Conservation (phyloP, 2,113 vertebrate species). For the Caloenas nicobarica region DNA sequence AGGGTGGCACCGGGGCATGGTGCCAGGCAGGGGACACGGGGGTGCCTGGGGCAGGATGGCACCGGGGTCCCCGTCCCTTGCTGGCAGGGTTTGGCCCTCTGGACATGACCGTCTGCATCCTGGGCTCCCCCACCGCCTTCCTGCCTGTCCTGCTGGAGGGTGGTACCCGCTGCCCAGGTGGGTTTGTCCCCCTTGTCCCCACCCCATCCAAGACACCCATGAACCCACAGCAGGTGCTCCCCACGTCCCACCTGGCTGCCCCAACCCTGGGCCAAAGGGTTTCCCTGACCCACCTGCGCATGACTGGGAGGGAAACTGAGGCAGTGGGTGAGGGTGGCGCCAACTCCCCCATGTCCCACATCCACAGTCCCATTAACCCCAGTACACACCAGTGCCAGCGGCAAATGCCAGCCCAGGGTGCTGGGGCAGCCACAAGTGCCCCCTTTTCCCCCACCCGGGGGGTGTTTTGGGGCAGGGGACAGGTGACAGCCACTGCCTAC, state of each 20-base stretch:
- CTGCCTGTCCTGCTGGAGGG: conserved; percentile 43
- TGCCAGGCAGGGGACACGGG: background rate
- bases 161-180: conserved; percentile 45
- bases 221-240: background rate
- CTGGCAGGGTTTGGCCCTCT: background rate
- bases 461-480: background rate
- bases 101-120: conserved; percentile 33
- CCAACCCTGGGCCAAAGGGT: too few species aligned
- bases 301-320: background rate
- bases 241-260: background rate
- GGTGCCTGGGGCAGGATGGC: background rate
- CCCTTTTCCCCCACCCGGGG: background rate
- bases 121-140: conserved; percentile 25
- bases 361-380: background rate
- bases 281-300: background rate
- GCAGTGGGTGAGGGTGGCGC: background rate
- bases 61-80: accelerated
- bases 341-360: accelerated
- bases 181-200: background rate
- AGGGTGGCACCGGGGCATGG: too few species aligned
- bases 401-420: background rate
- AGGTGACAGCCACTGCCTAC: accelerated
- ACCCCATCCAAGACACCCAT: accelerated
- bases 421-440: background rate
- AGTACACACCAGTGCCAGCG: background rate